Evolutionary conservation across 2,113 vertebrate species (phyloP).

Genomic region (Nibea albiflora): DNA sequence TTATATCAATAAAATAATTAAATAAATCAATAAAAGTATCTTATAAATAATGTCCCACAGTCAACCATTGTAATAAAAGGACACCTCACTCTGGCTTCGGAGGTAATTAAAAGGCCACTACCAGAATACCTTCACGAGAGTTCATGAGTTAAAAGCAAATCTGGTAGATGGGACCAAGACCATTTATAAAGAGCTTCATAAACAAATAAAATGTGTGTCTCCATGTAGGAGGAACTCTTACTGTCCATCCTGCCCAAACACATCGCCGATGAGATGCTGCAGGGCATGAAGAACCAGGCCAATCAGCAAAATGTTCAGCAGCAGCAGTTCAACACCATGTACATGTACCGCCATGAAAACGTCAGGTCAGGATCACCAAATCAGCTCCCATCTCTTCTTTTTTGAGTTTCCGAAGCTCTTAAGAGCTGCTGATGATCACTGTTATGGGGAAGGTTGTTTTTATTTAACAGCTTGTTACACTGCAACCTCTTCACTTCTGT

Average conservation of each 20-base stretch:
- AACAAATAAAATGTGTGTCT: slow-evolving; percentile 12
- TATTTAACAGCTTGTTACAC: background rate
- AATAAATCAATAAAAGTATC: too few relatives aligned
- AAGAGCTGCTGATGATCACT: background rate
- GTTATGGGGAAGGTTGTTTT: fast-evolving
- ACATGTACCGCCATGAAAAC: slow-evolving; percentile 98
- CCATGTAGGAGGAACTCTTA: slow-evolving; percentile 90
- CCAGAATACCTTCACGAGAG: too few relatives aligned
- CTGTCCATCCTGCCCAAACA: slow-evolving; percentile 97
- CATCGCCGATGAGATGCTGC: slow-evolving; percentile 97
- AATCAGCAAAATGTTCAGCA: slow-evolving; percentile 92
- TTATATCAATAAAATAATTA: too few relatives aligned
- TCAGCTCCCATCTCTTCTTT: too few relatives aligned
- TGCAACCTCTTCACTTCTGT: background rate
- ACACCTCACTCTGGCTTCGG: too few relatives aligned
- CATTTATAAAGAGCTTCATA: too few relatives aligned
- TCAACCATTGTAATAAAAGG: too few relatives aligned
- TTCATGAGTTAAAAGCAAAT: too few relatives aligned
- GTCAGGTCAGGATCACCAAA: slow-evolving; percentile 87
- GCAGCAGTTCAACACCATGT: slow-evolving; percentile 99
- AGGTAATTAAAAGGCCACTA: too few relatives aligned
- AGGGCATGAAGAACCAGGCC: slow-evolving; percentile 95
- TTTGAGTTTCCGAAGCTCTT: background rate
- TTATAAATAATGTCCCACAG: too few relatives aligned
- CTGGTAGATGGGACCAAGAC: too few relatives aligned